Conservation (phyloP, 2,113 vertebrate genomes). For the Rhinoptilus africanus region DNA sequence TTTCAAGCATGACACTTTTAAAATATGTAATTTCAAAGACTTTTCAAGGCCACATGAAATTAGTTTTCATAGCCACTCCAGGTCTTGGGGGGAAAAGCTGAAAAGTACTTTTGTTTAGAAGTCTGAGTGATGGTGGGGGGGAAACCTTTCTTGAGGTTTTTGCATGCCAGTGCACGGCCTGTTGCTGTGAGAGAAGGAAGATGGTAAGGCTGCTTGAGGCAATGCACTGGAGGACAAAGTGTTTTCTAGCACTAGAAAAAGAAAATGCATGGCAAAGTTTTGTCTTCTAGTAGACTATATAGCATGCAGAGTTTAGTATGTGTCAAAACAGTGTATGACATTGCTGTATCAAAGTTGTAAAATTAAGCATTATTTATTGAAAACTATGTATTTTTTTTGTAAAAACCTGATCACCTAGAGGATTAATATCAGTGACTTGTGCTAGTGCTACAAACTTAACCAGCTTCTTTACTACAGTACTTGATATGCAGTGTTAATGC, state of each 20-base stretch:
- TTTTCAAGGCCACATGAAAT: slow-evolving; percentile 71
- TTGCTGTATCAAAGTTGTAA: slow-evolving; percentile 87
- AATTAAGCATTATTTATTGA: slow-evolving; percentile 87
- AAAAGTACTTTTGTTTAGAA: slow-evolving; percentile 80
- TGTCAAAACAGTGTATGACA: slow-evolving; percentile 82
- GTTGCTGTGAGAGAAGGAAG: slow-evolving; percentile 64
- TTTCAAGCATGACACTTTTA: slow-evolving; percentile 75
- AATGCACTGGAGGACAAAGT: slow-evolving; percentile 75
- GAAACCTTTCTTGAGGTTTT: slow-evolving; percentile 73
- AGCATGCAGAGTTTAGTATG: slow-evolving; percentile 83
- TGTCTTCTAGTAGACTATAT: slow-evolving; percentile 80
- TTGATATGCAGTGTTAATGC: slow-evolving; percentile 81
- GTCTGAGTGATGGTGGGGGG: slow-evolving; percentile 79
- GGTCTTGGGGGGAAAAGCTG: slow-evolving; percentile 73
- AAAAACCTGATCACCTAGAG: slow-evolving; percentile 83
- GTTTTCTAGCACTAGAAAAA: slow-evolving; percentile 78
- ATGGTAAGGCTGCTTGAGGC: slow-evolving; percentile 69
- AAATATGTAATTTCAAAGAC: slow-evolving; percentile 69
- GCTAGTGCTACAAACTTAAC: slow-evolving; percentile 76
- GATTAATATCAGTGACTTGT: slow-evolving; percentile 78
- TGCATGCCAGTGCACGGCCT: slow-evolving; percentile 79
- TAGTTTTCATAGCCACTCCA: slow-evolving; percentile 75
- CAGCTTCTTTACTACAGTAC: slow-evolving; percentile 77
- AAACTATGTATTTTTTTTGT: slow-evolving; percentile 87
- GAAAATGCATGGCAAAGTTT: slow-evolving; percentile 79